A percentile compares a stretch with the other conserved stretches of the same genome.
phyloP scores from a whole-genome alignment of 2,113 vertebrate species.

The Miniopterus natalensis region DNA sequence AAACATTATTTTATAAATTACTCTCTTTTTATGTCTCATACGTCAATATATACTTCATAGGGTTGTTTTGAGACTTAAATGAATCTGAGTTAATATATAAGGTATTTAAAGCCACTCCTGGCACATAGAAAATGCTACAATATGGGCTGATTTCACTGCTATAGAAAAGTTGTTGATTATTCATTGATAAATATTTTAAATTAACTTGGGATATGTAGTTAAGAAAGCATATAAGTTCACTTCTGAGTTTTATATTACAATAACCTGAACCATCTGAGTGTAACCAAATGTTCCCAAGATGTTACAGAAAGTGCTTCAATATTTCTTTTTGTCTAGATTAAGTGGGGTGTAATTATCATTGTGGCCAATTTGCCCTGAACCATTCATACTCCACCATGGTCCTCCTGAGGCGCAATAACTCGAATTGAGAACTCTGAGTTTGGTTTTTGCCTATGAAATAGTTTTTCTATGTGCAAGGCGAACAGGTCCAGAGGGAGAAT shows the following conservation, averaged over 20 bases:
- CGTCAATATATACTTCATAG: neutral
- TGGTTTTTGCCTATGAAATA: neutral
- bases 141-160: neutral
- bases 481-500: neutral
- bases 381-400: neutral
- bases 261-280: neutral
- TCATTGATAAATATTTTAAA: constrained; percentile 34
- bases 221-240: neutral
- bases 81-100: neutral
- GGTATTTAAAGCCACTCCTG: neutral
- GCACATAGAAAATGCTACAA: neutral
- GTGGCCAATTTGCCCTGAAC: neutral
- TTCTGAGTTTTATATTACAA: constrained; percentile 30
- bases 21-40: neutral
- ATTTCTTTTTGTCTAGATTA: neutral
- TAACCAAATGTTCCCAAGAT: neutral
- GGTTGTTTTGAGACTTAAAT: neutral
- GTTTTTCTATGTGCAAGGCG: neutral
- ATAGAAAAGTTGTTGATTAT: neutral
- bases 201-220: constrained; percentile 3
- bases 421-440: neutral
- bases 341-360: neutral
- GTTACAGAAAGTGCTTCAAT: neutral
- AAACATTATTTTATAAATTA: neutral
- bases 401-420: neutral